Percentiles rank a stretch among this genome's conserved stretches.
Evolutionary conservation across 2,797 vertebrate species (phyloP).

Genomic region (Zonotrichia albicollis): DNA sequence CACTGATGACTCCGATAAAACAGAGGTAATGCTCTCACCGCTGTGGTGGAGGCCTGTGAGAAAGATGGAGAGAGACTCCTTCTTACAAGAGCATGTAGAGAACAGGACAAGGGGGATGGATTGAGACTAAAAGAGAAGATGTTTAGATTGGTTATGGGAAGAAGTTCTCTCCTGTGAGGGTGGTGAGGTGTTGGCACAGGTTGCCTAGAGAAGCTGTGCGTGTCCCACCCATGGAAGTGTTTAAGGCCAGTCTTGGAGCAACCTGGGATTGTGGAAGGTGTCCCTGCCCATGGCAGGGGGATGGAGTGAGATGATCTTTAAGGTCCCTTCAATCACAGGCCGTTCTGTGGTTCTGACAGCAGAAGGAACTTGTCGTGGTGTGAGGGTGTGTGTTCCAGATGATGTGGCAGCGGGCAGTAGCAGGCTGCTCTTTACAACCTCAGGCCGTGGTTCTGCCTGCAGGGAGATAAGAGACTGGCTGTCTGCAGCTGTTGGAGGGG

Average conservation of each 20-base stretch:
- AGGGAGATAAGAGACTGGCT: background rate
- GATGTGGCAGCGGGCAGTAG: background rate
- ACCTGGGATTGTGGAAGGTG: background rate
- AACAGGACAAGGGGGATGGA: background rate
- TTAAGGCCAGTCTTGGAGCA: background rate
- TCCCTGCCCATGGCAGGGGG: background rate
- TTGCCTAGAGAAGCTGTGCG: background rate
- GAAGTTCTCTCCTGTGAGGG: background rate
- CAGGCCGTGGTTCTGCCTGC: background rate
- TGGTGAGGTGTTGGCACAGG: background rate
- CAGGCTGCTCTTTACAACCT: background rate
- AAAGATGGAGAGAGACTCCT: background rate
- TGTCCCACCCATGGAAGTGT: background rate
- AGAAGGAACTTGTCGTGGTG: background rate
- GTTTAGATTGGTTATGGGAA: background rate
- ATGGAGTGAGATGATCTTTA: background rate
- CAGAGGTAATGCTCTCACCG: conserved; percentile 77
- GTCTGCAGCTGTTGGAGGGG: background rate
- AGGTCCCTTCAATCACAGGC: background rate
- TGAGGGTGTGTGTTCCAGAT: background rate
- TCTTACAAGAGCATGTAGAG: too few relatives aligned
- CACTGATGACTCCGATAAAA: conserved; percentile 84
- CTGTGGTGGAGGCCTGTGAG: background rate
- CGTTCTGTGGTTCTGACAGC: background rate
- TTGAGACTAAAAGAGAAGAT: background rate